These are phyloP conservation scores for Trematomus loennbergii DNA, from an alignment of 2,113 vertebrate genomes.

Conservation along the genomic window DNA sequence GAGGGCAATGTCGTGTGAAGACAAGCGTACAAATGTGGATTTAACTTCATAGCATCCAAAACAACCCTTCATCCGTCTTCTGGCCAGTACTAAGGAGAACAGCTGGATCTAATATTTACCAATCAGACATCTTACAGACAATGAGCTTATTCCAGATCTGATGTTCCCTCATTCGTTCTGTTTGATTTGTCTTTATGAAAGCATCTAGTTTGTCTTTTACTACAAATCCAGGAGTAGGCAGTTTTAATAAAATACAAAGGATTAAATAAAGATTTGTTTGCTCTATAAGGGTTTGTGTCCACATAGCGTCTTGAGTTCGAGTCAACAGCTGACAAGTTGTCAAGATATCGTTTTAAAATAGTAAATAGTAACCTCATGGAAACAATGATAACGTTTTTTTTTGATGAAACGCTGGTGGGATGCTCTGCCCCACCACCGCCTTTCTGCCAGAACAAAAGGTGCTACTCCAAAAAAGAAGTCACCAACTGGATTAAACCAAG, in stretches of 20 bases:
- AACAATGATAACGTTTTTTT: too few species aligned
- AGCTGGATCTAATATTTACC: constrained; percentile 44
- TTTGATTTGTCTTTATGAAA: constrained; percentile 28
- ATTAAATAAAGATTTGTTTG: constrained; percentile 31
- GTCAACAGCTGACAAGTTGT: too few species aligned
- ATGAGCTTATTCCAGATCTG: neutral
- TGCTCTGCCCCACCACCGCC: too few species aligned
- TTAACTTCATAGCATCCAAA: constrained; percentile 17
- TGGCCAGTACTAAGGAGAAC: constrained; percentile 33
- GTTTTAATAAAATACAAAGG: constrained; percentile 56
- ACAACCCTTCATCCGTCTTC: constrained; percentile 8
- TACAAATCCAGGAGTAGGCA: constrained; percentile 42
- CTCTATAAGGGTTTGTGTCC: neutral
- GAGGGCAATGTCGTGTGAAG: neutral
- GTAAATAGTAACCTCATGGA: too few species aligned
- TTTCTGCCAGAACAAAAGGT: too few species aligned
- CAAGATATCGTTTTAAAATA: too few species aligned
- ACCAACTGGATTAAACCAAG: too few species aligned
- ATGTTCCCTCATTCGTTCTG: neutral
- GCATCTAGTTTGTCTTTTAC: constrained; percentile 35
- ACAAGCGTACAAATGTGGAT: neutral
- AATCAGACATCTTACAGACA: constrained; percentile 40
- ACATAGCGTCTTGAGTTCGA: too few species aligned
- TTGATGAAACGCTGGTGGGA: too few species aligned
- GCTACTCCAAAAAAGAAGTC: too few species aligned